Conservation (phyloP, 92 coral and sea anemone species). For the Epizoanthus stellaris region DNA sequence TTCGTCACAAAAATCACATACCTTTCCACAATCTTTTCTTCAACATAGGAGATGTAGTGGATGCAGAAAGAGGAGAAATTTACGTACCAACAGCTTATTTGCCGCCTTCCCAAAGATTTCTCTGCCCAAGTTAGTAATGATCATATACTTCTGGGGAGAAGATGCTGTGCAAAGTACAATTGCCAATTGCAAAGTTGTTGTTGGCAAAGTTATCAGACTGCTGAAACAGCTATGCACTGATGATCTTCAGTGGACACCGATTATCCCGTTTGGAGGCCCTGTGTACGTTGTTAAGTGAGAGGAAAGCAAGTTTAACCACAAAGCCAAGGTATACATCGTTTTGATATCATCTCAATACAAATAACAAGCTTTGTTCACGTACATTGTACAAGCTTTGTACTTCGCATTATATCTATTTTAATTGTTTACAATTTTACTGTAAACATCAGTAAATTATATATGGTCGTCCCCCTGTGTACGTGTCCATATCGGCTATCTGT, state of each 20-base stretch:
- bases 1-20: too few relatives aligned
- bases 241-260: constrained; percentile 15
- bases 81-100: constrained; percentile 35
- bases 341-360: too few relatives aligned
- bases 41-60: constrained; percentile 36
- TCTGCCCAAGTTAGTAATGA: neutral
- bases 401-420: too few relatives aligned
- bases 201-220: neutral
- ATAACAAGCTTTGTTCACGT: too few relatives aligned
- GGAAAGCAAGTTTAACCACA: constrained; percentile 7
- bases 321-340: too few relatives aligned
- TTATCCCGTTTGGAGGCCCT: constrained; percentile 49
- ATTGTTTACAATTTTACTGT: too few relatives aligned
- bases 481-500: too few relatives aligned
- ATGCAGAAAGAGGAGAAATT: constrained; percentile 20
- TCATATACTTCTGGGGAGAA: constrained; percentile 12
- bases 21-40: neutral
- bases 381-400: too few relatives aligned
- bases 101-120: constrained; percentile 27
- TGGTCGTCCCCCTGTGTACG: too few relatives aligned
- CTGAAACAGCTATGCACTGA: constrained; percentile 27
- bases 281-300: constrained; percentile 36
- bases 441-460: too few relatives aligned
- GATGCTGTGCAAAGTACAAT: constrained; percentile 5
- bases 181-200: neutral